phyloP scores from a whole-genome alignment of 2,113 vertebrate genomes.

The Chlamydotis undulata region DNA sequence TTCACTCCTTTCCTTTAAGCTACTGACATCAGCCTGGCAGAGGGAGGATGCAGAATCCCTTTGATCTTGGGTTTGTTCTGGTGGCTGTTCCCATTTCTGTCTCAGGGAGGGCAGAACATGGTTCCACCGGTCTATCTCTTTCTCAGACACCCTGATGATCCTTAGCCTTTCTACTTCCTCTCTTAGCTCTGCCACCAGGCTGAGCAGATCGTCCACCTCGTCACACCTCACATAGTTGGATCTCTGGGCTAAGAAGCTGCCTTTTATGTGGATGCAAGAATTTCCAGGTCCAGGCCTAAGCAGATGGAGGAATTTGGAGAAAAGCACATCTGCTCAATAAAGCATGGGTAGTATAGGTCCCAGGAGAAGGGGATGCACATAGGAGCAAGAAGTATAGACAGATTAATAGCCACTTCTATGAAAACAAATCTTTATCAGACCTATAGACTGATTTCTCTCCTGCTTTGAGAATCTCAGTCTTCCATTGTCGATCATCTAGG shows the following conservation, averaged over 20 bases:
- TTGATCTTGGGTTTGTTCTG: too few relatives aligned
- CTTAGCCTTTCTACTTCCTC: too few relatives aligned
- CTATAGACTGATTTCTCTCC: not conserved
- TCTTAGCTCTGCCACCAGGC: too few relatives aligned
- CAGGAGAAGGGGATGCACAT: not conserved
- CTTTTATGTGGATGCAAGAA: not conserved
- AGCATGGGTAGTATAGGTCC: accelerated
- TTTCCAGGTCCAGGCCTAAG: not conserved
- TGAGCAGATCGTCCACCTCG: too few relatives aligned
- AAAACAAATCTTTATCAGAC: not conserved
- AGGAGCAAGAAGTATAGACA: not conserved
- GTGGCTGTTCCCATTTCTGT: too few relatives aligned
- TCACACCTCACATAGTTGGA: too few relatives aligned
- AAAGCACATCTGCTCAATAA: not conserved
- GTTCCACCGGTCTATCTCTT: too few relatives aligned
- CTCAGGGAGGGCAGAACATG: too few relatives aligned
- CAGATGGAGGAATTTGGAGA: not conserved
- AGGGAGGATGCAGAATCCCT: too few relatives aligned
- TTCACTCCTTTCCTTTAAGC: too few relatives aligned
- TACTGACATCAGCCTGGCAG: too few relatives aligned
- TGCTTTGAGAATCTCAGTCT: not conserved
- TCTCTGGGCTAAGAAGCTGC: not conserved
- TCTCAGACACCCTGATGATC: too few relatives aligned
- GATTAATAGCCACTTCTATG: not conserved
- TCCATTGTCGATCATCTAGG: not conserved